A percentile compares a stretch with the other conserved stretches of the same genome.
phyloP scores from a whole-genome alignment of 1,140 invertebrate genomes.

The Solenopsis invicta region DNA sequence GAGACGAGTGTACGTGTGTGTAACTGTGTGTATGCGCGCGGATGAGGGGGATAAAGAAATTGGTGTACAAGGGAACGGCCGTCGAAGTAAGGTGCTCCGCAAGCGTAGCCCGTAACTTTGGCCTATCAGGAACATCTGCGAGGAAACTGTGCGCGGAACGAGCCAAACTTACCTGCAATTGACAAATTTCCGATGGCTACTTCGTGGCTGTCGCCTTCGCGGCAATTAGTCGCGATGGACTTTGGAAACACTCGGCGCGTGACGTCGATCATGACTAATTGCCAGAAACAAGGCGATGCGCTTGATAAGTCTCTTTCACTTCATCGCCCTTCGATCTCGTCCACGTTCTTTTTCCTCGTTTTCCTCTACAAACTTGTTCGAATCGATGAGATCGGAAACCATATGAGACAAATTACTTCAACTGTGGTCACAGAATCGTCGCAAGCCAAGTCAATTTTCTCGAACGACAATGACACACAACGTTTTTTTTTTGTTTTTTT shows the following conservation, averaged over 20 bases:
- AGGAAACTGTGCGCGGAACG: conserved; percentile 68
- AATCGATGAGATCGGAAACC: neutral
- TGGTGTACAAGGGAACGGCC: conserved; percentile 26
- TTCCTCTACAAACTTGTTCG: neutral
- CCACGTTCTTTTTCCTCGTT: neutral
- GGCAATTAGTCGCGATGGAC: conserved; percentile 75
- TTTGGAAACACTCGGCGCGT: conserved; percentile 71
- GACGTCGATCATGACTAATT: conserved; percentile 73
- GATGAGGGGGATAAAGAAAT: conserved; percentile 22
- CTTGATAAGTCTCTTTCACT: conserved; percentile 38
- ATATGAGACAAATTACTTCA: neutral
- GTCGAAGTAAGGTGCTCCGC: conserved; percentile 63
- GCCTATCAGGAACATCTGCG: conserved; percentile 76
- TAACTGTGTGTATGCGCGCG: neutral
- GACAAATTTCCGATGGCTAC: conserved; percentile 77
- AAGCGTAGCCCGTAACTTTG: conserved; percentile 73
- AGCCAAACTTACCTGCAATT: conserved; percentile 75
- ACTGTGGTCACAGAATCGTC: neutral
- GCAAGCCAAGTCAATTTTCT: neutral
- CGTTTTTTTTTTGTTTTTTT: neutral
- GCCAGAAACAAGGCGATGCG: conserved; percentile 51
- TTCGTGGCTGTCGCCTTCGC: conserved; percentile 69
- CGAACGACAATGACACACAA: neutral
- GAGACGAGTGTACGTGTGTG: neutral
- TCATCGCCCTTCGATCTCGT: neutral